Percentiles rank a stretch among this genome's conserved stretches.
Evolutionary conservation across 2,113 vertebrate species (phyloP).

Genomic region (Tragelaphus buxtoni): DNA sequence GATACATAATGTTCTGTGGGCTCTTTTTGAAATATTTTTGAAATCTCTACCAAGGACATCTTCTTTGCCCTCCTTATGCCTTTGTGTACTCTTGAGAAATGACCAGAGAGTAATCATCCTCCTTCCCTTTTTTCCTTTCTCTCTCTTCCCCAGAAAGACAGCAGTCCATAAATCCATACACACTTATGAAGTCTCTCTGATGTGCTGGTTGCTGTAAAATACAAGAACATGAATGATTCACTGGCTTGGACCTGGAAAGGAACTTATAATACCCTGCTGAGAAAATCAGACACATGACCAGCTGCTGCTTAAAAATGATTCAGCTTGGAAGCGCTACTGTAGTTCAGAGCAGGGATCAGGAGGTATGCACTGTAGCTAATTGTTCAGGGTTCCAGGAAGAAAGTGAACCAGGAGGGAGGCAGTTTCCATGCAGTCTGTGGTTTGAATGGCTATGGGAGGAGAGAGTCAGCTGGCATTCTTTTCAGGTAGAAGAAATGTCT

Average conservation of each 20-base stretch:
- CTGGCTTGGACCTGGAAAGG: neutral
- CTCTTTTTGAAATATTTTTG: neutral
- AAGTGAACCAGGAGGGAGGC: neutral
- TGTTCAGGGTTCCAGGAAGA: neutral
- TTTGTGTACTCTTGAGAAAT: neutral
- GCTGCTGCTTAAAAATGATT: constrained; percentile 30
- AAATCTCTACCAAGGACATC: neutral
- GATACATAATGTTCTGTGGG: neutral
- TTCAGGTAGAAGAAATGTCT: neutral
- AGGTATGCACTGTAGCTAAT: neutral
- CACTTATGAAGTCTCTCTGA: constrained; percentile 19
- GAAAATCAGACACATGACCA: constrained; percentile 39
- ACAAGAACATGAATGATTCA: constrained; percentile 43
- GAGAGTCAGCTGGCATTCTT: neutral
- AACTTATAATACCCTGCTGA: constrained; percentile 25
- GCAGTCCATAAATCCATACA: neutral
- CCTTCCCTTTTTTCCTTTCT: neutral
- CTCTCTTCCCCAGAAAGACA: neutral
- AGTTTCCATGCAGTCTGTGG: neutral
- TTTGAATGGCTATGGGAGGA: neutral
- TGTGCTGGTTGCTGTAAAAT: constrained; percentile 31
- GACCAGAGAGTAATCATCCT: neutral
- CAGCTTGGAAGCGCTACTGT: neutral
- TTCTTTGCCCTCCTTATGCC: neutral
- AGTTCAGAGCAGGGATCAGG: neutral